phyloP scores from a whole-genome alignment of 1,140 invertebrate species.

The Bombus waltoni region DNA sequence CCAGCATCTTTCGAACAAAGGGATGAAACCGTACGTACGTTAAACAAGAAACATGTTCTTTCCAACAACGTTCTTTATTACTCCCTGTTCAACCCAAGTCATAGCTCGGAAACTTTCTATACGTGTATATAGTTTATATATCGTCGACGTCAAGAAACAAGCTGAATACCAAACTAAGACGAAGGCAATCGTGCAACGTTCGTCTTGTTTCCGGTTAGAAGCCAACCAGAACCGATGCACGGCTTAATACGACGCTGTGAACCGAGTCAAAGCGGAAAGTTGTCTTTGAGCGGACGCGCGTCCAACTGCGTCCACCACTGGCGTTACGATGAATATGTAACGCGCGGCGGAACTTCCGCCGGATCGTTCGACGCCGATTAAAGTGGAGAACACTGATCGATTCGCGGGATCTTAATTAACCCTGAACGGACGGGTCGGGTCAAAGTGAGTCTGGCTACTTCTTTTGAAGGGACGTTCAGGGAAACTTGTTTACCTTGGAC shows the following conservation, averaged over 20 bases:
- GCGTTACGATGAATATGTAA: constrained; percentile 41
- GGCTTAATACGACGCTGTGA: constrained; percentile 17
- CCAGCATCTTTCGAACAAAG: background rate
- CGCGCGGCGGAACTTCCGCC: constrained; percentile 1
- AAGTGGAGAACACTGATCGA: constrained; percentile 22
- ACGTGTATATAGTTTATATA: background rate
- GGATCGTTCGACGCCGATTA: constrained; percentile 20
- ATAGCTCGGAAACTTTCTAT: background rate
- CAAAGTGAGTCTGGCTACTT: background rate
- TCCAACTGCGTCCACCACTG: background rate
- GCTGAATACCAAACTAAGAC: constrained; percentile 58
- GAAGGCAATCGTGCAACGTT: constrained; percentile 47
- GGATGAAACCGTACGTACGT: background rate
- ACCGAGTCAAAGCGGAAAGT: constrained; percentile 43
- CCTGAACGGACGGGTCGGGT: background rate
- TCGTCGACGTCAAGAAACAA: constrained; percentile 20
- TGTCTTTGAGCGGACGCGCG: constrained; percentile 43
- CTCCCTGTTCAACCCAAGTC: background rate
- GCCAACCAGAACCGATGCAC: constrained; percentile 16
- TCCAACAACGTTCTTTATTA: background rate
- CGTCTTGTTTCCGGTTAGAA: constrained; percentile 33
- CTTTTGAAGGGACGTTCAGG: background rate
- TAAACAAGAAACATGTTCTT: background rate
- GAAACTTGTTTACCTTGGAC: background rate
- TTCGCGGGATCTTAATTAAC: constrained; percentile 39